Evolutionary conservation across 2,113 vertebrate species (phyloP), one percentile per base, ranked within the genome.

Genomic region (Phylloscopus whistleri): DNA sequence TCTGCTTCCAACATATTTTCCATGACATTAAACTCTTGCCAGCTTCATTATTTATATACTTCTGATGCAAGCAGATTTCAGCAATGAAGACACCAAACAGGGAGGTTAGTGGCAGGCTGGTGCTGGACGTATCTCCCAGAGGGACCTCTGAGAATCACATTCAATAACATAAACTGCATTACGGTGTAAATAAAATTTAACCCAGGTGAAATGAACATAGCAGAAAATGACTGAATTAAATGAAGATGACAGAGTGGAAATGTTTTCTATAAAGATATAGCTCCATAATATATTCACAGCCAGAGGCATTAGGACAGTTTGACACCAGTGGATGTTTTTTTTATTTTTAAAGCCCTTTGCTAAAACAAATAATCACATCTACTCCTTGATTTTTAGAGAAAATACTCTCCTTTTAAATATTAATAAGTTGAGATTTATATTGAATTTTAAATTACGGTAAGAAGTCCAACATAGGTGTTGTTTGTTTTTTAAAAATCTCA

Each of bases 131-230:
- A 1, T 43, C 52, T 48, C 78, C 78, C 84, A 58, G 44, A 62
- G 56, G 22, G 60, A 81, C 64, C 68, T 37, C 3, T 8, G 59
- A 84, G 69, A 91, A 84, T 53, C 58, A 33, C 23, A 91, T 58
- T 85, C 81, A 89, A 39, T 89, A 83, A 62, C 53, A 76, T 20
- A 82, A 89, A 95, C 20, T 85, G 67, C 35, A 90, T 89, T 77
- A 67, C 43, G 60, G 31, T 28, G 62, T 73, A 95, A 96, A 97
- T 84, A 85, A 83, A 82, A 91, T 91, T 94, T 83, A 94, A 85
- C 66, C 46, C 58, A 90, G 87, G 81, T 87, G 91, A 87, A 89
- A 95, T 63, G 84, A 94, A 91, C 81, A 93, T 62, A 91, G 56
- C 52, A 75, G 73, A 63, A 96, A 94, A 94, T 35, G 14, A 76